Conservation (phyloP, 2,888 invertebrate species). For the Hecatera dysodea region DNA sequence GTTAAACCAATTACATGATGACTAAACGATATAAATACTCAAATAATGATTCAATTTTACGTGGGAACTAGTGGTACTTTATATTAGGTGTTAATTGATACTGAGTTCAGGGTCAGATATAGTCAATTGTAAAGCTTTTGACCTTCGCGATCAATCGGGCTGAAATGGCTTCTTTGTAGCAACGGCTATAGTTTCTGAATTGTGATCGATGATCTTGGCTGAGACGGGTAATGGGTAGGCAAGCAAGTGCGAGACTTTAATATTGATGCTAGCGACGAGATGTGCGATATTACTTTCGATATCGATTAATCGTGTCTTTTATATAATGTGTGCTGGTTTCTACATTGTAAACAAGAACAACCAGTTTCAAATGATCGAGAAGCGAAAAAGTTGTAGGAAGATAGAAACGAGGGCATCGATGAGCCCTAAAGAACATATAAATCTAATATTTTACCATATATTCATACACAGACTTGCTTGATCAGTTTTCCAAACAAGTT, state of each 20-base stretch:
- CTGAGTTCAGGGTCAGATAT: constrained; percentile 53
- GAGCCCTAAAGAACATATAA: background rate
- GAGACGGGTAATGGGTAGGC: constrained; percentile 11
- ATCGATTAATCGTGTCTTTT: constrained; percentile 6
- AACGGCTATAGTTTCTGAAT: constrained; percentile 22
- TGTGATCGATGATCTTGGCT: constrained; percentile 36
- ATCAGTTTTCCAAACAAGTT: constrained; percentile 42
- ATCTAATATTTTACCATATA: constrained; percentile 21
- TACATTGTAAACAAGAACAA: background rate
- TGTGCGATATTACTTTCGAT: background rate
- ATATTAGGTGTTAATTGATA: constrained; percentile 48
- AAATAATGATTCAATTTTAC: constrained; percentile 56
- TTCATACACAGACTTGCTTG: constrained; percentile 17
- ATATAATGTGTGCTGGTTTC: constrained; percentile 14
- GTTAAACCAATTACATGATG: constrained; percentile 49
- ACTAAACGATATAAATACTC: constrained; percentile 41
- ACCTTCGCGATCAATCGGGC: constrained; percentile 46
- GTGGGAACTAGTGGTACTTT: constrained; percentile 60
- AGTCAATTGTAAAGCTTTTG: constrained; percentile 52
- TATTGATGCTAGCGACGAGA: background rate
- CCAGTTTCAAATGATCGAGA: constrained; percentile 1
- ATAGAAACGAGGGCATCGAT: constrained; percentile 22
- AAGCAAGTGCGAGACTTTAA: constrained; percentile 7
- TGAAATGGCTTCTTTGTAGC: constrained; percentile 37
- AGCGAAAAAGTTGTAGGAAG: background rate